Percentiles rank a stretch among this genome's conserved stretches.
phyloP scores from a whole-genome alignment of 30 jellyfish, hydroid and myxozoan genomes.

The Pseudorhiza aurosa region DNA sequence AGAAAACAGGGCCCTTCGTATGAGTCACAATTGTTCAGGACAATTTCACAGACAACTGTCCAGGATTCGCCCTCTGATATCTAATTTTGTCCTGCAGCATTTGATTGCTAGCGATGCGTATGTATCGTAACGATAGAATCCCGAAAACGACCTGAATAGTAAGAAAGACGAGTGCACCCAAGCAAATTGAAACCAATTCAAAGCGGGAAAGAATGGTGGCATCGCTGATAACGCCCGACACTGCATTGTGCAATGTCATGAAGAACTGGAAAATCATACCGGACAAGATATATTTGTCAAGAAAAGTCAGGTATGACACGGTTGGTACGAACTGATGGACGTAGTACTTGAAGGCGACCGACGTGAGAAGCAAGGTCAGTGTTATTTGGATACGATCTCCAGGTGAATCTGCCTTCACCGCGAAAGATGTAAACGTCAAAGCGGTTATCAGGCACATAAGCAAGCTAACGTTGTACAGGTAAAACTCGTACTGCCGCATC shows the following conservation, averaged over 20 bases:
- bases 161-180: slow-evolving; percentile 5
- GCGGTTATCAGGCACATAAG: slow-evolving; percentile 49
- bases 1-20: not conserved
- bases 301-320: slow-evolving; percentile 34
- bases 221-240: slow-evolving; percentile 14
- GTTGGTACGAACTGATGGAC: slow-evolving; percentile 60
- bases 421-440: slow-evolving; percentile 51
- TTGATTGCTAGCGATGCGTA: not conserved
- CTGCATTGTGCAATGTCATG: slow-evolving; percentile 44
- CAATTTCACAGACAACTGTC: slow-evolving; percentile 2
- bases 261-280: slow-evolving; percentile 60
- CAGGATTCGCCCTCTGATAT: not conserved
- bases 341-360: slow-evolving; percentile 68
- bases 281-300: slow-evolving; percentile 39
- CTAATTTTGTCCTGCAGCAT: not conserved
- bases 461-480: slow-evolving; percentile 19
- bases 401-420: slow-evolving; percentile 43
- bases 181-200: not conserved
- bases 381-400: slow-evolving; percentile 54
- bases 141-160: slow-evolving; percentile 9
- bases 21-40: not conserved
- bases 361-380: slow-evolving; percentile 53
- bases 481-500: slow-evolving; percentile 40
- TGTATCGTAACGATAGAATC: not conserved
- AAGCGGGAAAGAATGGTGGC: not conserved